A percentile compares a stretch with the other conserved stretches of the same genome.
phyloP scores from a whole-genome alignment of 2,797 vertebrate species.

The Neopelma chrysocephalum region DNA sequence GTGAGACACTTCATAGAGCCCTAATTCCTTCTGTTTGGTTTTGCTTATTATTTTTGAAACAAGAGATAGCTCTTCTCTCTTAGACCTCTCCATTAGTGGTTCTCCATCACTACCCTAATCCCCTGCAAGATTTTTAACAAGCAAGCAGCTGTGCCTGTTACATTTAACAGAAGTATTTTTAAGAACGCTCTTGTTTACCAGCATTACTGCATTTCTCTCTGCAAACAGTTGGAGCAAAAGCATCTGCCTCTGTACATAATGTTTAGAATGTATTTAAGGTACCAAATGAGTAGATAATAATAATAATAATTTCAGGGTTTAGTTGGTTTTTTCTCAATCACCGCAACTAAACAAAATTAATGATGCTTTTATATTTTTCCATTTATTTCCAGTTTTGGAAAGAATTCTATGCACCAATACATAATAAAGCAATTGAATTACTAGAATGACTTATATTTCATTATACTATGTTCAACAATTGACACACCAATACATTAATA shows the following conservation, averaged over 20 bases:
- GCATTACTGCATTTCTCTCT: neutral
- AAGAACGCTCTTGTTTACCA: neutral
- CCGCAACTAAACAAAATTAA: neutral
- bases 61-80: neutral
- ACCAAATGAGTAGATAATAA: neutral
- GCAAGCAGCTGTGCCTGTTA: neutral
- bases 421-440: neutral
- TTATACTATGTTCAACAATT: neutral
- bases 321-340: neutral
- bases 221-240: neutral
- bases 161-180: neutral
- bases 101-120: neutral
- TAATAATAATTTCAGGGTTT: neutral
- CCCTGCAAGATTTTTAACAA: conserved; percentile 3
- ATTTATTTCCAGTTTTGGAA: neutral
- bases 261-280: neutral
- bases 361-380: neutral
- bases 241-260: neutral
- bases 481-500: neutral
- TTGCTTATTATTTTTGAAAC: neutral
- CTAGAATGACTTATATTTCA: neutral
- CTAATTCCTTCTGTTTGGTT: neutral
- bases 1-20: neutral
- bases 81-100: neutral
- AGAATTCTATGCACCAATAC: neutral